Base-by-base conservation (phyloP, 2,888 invertebrate species). In the Iphiclides podalirius region DNA sequence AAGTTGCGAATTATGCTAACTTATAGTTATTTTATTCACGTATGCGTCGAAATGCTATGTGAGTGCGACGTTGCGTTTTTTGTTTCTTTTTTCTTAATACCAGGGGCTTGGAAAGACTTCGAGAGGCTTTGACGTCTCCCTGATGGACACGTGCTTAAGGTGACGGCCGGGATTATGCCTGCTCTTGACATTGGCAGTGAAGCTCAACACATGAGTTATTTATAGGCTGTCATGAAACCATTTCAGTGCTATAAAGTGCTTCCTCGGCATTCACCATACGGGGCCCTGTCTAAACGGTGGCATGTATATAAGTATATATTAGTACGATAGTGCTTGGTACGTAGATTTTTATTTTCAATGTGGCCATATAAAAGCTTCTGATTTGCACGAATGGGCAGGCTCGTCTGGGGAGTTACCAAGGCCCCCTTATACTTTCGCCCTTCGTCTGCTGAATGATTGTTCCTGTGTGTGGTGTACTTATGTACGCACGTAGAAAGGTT, bases 121-220 rank as follows among this genome's bases (percentile, higher is more conserved):
- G 3, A 11, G 8, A 15, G 12, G 43, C 43, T 49, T 26, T 34
- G 38, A 39, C 42, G 33, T 36, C 13, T 35, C 47, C 16, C 3
- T 13, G 35, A 36, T 45, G n/a, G 36, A 20, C 45, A 50, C 50
- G 45, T 50, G 39, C 38, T 31, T 1, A 51, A 51, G 51, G 51
- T 51, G 51, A 51, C 26, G 41, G 50, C 36, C 41, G n/a, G 46
- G 46, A 51, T 51, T 46, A 51, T 16, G 36, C 15, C 28, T 15
- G 26, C 33, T 51, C 51, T 37, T 51, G 51, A 42, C 51, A 51
- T 51, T 51, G 51, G 12, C 51, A 51, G 13, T 51, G 37, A 17
- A 37, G 11, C 34, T 14, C 4, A 9, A 16, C 45, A 45, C 50
- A 39, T 49, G 40, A 50, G 6, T 26, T 50, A 44, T 50, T 43